Conservation (phyloP, 2,113 vertebrate species). For the Erinaceus europaeus region DNA sequence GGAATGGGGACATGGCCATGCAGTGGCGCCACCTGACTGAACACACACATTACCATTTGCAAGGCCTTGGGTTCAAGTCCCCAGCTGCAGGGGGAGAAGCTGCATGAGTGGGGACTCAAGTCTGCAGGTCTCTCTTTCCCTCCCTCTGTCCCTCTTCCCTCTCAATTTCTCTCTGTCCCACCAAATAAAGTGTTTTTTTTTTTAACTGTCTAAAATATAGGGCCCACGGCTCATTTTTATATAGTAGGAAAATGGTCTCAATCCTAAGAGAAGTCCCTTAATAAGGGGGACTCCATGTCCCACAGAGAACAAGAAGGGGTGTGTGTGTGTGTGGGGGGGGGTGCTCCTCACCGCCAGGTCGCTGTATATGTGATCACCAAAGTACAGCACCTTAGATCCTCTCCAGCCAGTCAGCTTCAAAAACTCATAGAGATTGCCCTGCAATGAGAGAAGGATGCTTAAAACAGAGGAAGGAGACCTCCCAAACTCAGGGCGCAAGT, state of each 20-base stretch:
- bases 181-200: not conserved
- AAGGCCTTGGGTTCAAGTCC: too few relatives aligned
- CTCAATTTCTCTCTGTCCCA: too few relatives aligned
- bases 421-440: conserved; percentile 99
- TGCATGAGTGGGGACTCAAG: too few relatives aligned
- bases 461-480: not conserved
- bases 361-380: conserved; percentile 99
- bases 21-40: too few relatives aligned
- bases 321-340: too few relatives aligned
- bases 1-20: too few relatives aligned
- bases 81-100: too few relatives aligned
- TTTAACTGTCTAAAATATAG: not conserved
- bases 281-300: too few relatives aligned
- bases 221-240: not conserved
- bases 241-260: not conserved
- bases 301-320: too few relatives aligned
- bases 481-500: not conserved
- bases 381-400: conserved; percentile 97
- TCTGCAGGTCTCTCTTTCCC: too few relatives aligned
- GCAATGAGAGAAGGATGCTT: conserved; percentile 31
- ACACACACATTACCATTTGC: too few relatives aligned
- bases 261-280: not conserved
- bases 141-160: too few relatives aligned
- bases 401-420: conserved; percentile 98
- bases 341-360: conserved; percentile 93